Conservation (phyloP, 2,797 vertebrate genomes). For the Macrochelys suwanniensis region DNA sequence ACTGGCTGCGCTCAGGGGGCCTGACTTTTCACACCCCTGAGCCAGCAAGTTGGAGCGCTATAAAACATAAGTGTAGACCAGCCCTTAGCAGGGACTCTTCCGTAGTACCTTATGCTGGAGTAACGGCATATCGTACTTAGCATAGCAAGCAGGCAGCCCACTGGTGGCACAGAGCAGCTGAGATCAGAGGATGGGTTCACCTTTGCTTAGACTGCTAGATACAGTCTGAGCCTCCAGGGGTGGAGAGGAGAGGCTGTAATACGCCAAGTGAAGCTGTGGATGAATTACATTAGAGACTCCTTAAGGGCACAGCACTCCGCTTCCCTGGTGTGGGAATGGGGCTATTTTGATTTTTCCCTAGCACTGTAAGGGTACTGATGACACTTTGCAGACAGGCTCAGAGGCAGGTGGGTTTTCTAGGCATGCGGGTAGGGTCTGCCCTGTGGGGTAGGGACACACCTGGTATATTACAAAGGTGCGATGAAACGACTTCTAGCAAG, state of each 20-base stretch:
- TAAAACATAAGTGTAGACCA: no score
- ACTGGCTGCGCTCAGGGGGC: no score
- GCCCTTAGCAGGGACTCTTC: neutral
- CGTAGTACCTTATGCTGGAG: neutral
- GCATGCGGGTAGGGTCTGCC: neutral
- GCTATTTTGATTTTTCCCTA: neutral
- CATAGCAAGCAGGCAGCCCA: rapidly evolving
- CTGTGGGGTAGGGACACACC: neutral
- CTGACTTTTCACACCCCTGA: no score
- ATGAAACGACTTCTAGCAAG: neutral
- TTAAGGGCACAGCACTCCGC: neutral
- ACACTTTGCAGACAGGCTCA: neutral
- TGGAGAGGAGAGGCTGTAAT: neutral
- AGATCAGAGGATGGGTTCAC: neutral
- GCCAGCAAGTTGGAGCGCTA: no score
- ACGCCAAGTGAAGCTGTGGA: no score
- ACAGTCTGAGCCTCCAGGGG: neutral
- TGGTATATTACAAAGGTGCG: neutral
- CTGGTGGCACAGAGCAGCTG: no score
- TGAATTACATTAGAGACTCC: neutral
- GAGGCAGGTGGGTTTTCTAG: neutral
- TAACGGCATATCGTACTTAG: neutral
- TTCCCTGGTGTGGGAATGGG: neutral
- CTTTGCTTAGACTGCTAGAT: neutral
- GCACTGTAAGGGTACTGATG: neutral